Evolutionary conservation across 2,113 vertebrate genomes (phyloP).

Genomic region (Seriola aureovittata): DNA sequence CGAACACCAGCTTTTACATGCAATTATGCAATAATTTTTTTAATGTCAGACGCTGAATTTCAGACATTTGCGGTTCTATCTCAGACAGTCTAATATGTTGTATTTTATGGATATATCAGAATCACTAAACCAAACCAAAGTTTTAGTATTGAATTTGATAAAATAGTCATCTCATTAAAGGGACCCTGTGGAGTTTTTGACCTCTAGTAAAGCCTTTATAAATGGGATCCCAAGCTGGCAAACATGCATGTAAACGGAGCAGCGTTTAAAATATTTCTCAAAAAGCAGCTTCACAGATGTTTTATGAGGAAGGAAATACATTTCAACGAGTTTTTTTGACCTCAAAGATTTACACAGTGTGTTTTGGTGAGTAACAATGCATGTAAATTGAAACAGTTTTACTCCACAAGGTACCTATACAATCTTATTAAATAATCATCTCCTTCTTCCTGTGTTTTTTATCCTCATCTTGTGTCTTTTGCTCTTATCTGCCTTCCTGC

Average conservation of each 20-base stretch:
- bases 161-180: too few relatives aligned
- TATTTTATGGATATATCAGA: background rate
- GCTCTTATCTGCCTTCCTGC: background rate
- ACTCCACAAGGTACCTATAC: background rate
- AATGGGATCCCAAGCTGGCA: background rate
- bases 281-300: background rate
- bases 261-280: background rate
- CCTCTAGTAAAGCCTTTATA: background rate
- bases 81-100: background rate
- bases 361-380: background rate
- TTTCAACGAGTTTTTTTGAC: background rate
- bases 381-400: too few relatives aligned
- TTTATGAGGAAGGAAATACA: background rate
- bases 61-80: background rate
- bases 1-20: background rate
- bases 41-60: background rate
- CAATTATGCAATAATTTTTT: background rate
- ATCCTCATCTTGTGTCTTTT: background rate
- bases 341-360: too few relatives aligned
- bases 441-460: background rate
- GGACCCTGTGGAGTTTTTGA: background rate
- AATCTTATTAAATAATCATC: background rate
- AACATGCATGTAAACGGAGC: background rate
- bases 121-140: too few relatives aligned
- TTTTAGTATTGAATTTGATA: too few relatives aligned